Percentiles rank a stretch among this genome's conserved stretches.
Evolutionary conservation across 2,888 invertebrate genomes (phyloP).

Genomic region (Pyrrhopygopsis socrates): DNA sequence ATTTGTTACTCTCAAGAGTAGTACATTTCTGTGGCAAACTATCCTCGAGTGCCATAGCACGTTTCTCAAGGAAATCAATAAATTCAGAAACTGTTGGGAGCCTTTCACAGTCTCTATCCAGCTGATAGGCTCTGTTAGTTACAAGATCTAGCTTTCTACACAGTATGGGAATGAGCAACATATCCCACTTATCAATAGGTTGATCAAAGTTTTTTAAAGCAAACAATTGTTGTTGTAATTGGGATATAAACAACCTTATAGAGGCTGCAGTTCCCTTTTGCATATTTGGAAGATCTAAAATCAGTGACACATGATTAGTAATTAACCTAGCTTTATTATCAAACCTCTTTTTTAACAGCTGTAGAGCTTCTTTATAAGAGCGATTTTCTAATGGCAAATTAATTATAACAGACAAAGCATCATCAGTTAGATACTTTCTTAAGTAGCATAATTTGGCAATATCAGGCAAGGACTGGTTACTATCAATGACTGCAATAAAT

Average conservation of each 20-base stretch:
- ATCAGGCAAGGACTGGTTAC: background rate
- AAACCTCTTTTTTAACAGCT: conserved; percentile 50
- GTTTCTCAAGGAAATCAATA: conserved; percentile 33
- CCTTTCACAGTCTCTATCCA: background rate
- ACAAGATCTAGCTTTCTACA: background rate
- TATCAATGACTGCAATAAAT: conserved; percentile 11
- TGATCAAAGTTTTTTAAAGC: background rate
- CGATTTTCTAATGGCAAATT: conserved; percentile 60
- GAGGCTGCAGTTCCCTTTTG: conserved; percentile 70
- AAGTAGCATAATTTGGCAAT: conserved; percentile 63
- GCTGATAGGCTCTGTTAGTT: background rate
- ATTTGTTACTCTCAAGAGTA: background rate
- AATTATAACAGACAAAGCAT: conserved; percentile 40
- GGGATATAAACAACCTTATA: conserved; percentile 44
- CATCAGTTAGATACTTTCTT: conserved; percentile 32
- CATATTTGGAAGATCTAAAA: conserved; percentile 53
- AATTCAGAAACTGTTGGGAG: background rate
- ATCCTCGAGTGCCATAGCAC: conserved; percentile 52
- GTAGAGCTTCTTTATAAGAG: conserved; percentile 50
- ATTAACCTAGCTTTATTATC: conserved; percentile 56
- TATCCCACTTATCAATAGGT: background rate
- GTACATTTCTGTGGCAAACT: conserved; percentile 24
- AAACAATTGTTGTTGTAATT: background rate
- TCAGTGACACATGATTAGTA: conserved; percentile 40
- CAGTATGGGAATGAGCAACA: background rate